Percentiles rank a stretch among this genome's conserved stretches.
These are phyloP conservation scores for Saturnia pavonia DNA, from an alignment of 2,888 invertebrate species.

Conservation along the genomic window DNA sequence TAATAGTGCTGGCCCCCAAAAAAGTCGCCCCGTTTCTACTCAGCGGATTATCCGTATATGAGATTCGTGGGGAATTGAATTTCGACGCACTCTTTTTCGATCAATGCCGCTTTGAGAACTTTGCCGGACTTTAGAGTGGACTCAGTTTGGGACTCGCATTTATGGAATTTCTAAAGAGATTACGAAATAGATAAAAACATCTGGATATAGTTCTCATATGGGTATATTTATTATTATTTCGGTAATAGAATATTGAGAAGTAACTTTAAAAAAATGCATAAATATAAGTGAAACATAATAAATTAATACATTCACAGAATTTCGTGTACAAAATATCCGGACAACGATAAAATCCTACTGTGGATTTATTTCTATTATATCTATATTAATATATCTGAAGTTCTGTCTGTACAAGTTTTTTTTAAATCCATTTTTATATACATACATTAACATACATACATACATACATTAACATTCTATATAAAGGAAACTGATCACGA, in stretches of 20 bases:
- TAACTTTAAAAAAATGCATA: not conserved
- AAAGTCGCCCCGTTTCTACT: conserved; percentile 22
- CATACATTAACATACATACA: no score
- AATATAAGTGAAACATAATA: not conserved
- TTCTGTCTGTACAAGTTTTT: no score
- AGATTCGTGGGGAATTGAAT: conserved; percentile 65
- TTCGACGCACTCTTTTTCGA: conserved; percentile 54
- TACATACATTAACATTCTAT: no score
- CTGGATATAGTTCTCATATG: no score
- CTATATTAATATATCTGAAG: not conserved
- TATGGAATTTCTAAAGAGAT: not conserved
- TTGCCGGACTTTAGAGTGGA: not conserved
- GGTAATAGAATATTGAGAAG: no score
- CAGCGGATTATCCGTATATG: conserved; percentile 69
- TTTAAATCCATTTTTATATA: no score
- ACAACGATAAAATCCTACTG: not conserved
- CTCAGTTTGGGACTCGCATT: conserved; percentile 4
- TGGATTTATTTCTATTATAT: not conserved
- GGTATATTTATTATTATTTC: no score
- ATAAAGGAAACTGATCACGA: no score
- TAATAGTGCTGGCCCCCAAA: not conserved
- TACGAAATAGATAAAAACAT: not conserved
- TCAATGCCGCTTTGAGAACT: conserved; percentile 32
- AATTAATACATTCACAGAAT: not conserved
- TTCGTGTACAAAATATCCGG: not conserved